Evolutionary conservation across 2,113 vertebrate genomes (phyloP), one percentile per base, ranked within the genome.

Genomic region (Clarias gariepinus): DNA sequence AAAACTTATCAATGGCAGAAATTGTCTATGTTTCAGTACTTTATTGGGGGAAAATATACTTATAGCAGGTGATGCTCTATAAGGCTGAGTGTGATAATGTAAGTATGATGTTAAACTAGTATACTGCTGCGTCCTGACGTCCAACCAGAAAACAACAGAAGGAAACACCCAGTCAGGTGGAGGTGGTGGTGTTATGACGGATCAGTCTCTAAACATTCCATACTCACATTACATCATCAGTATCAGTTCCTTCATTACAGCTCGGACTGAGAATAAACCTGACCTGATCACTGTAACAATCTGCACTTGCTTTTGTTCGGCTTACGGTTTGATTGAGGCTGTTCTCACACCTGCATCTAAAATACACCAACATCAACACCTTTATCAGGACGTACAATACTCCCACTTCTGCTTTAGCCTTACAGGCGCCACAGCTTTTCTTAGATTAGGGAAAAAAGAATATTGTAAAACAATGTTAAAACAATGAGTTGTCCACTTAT

Each of bases 361-460:
- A 83, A 89, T 81, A 76, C 47, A 84, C 57, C 41, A 82, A 9
- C n/a, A 36, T 71, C 53, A 28, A 55, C 30, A 23, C 19, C 13
- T 76, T 76, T 52, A 52, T 52, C 11, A 52, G 25, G 11, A 52
- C 2, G 1, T 10, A 55, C 3, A 23, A 41, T 33, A 25, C 7
- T 80, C 76, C 84, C 85, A 89, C 76, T 89, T 89, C 88, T 86
- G 30, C 30, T 86, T 84, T 57, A 52, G 21, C 47, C 36, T 21
- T 18, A 19, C 69, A 41, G 10, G 16, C 33, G 16, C 53, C 30
- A 10, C 8, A 33, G 64, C 10, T 36, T 78, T 58, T 63, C 33
- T 60, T 41, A 7, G 36, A 41, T 9, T 52, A 36, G 36, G 77
- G 28, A 11, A 82, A 57, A 63, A 63, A 0, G 1, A 61, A 61